phyloP scores from a whole-genome alignment of 2,113 vertebrate genomes.

The Halcyon senegalensis region DNA sequence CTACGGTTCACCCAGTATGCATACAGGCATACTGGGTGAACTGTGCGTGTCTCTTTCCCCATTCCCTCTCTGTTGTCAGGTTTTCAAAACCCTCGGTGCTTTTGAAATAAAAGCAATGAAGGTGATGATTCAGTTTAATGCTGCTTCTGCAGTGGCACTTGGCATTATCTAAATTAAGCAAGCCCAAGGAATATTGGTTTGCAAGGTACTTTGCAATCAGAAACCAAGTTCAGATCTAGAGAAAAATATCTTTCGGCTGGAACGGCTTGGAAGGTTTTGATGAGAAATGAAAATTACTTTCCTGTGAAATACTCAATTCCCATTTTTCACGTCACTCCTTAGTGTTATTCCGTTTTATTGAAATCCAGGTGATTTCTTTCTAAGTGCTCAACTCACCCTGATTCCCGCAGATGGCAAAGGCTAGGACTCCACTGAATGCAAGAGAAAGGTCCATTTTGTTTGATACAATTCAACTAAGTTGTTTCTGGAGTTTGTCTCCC shows the following conservation, averaged over 20 bases:
- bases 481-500: not conserved
- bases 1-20: not conserved
- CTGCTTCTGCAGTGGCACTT: not conserved
- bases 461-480: not conserved
- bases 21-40: not conserved
- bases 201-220: constrained; percentile 17
- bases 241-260: not conserved
- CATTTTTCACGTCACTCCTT: not conserved
- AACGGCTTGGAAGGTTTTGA: not conserved
- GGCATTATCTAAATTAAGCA: constrained; percentile 30
- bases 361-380: constrained; percentile 6
- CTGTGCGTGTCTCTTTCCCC: not conserved
- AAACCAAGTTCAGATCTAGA: not conserved
- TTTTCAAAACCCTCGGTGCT: not conserved
- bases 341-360: not conserved
- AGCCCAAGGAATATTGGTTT: constrained; percentile 2
- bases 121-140: constrained; percentile 17
- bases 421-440: not conserved
- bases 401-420: not conserved
- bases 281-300: constrained; percentile 19
- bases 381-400: not conserved
- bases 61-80: not conserved
- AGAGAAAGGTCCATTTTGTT: not conserved
- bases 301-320: not conserved
- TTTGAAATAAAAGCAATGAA: constrained; percentile 20